Base-by-base conservation (phyloP, 1,140 invertebrate genomes). In the Drosophila melanica region DNA sequence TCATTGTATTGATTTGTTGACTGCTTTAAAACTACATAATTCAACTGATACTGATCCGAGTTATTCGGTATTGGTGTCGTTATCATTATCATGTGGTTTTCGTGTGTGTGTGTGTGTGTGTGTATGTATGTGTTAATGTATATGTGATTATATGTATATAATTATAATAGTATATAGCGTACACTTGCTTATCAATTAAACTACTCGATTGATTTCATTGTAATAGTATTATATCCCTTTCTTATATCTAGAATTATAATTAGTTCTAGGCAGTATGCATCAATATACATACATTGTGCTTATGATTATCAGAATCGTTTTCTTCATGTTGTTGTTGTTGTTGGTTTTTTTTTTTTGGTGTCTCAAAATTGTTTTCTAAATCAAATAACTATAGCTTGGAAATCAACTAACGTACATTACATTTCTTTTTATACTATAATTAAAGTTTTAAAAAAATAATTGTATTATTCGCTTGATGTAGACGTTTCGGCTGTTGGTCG, bases 301-400 rank as follows among this genome's bases (percentile, higher is more conserved):
- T 89, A 86, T 82, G 79, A 84, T 84, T 89, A 89, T 89, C 79
- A 84, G 75, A 79, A 82, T 79, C 59, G 37, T 79, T 75, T 59
- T 75, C 54, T 65, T 79, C 44, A 58, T 62, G 37, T 75, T 68
- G 23, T 63, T 62, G 37, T 53, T 27, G 33, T 48, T 14, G 6
- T n/a, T n/a, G n/a, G n/a, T 39, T 42, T 35, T 58, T 7, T 11
- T 16, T 59, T 51, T 55, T 76, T 69, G 73, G 51, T 77, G 48
- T 57, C 37, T 20, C 12, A 54, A 73, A 63, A 55, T 55, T 62
- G 33, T 58, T 39, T 35, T 74, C 12, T 20, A 60, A 64, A 39
- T 50, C 47, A 75, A 42, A 71, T 47, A 35, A 55, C 33, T 73
- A 73, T 75, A 62, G 63, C 51, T 47, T 58, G 63, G 23, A 77